These are phyloP conservation scores for Chymomyza caudatula DNA, from an alignment of 2,888 invertebrate genomes.

Conservation along the genomic window DNA sequence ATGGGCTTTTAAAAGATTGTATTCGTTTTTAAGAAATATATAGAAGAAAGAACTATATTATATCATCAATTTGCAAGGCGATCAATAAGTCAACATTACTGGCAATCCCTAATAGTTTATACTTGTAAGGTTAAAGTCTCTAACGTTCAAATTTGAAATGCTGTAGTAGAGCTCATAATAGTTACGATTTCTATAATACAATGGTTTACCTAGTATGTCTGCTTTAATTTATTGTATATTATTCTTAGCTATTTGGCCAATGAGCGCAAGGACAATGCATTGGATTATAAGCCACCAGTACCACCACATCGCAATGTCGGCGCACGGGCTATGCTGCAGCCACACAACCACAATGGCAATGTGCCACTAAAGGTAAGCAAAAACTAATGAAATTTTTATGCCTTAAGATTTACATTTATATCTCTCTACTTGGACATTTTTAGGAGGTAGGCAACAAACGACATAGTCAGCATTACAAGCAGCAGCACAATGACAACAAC, in stretches of 20 bases:
- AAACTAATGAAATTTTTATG: conserved; percentile 22
- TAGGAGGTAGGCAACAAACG: conserved; percentile 49
- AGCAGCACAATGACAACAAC: conserved; percentile 50
- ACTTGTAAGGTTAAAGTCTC: too few species aligned
- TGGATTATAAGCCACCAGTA: conserved; percentile 91
- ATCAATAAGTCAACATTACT: too few species aligned
- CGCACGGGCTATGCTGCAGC: conserved; percentile 72
- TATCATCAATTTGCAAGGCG: too few species aligned
- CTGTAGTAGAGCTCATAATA: too few species aligned
- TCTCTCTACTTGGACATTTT: not conserved
- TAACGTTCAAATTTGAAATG: too few species aligned
- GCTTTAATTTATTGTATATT: conserved; percentile 76
- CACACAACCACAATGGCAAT: conserved; percentile 28
- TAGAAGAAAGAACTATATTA: too few species aligned
- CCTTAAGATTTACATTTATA: not conserved
- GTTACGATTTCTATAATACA: too few species aligned
- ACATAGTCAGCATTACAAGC: conserved; percentile 59
- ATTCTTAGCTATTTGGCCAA: conserved; percentile 78
- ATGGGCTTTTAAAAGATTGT: not conserved
- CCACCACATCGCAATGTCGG: conserved; percentile 90
- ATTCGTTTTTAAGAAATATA: too few species aligned
- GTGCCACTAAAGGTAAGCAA: conserved; percentile 24
- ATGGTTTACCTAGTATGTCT: too few species aligned
- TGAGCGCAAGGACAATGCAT: conserved; percentile 79
- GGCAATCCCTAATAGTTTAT: too few species aligned